These are phyloP conservation scores for Hapalemur alaotrensis DNA, from an alignment of 2,797 vertebrate species.

Conservation along the genomic window DNA sequence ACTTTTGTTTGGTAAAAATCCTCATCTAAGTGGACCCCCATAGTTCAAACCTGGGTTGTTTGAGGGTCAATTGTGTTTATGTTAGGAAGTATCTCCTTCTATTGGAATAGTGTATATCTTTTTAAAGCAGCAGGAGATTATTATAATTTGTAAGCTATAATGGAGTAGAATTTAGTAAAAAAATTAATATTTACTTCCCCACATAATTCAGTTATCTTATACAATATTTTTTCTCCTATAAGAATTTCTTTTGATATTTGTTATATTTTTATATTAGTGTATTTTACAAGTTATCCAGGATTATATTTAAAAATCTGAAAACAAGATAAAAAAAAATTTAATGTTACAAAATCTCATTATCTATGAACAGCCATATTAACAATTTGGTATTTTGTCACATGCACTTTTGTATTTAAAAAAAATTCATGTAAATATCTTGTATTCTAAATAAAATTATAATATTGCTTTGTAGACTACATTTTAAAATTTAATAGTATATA, in stretches of 20 bases:
- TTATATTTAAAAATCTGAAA: not conserved
- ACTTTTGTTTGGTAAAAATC: not conserved
- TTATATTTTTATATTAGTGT: slow-evolving; percentile 26
- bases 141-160: slow-evolving; percentile 18
- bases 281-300: not conserved
- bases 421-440: not conserved
- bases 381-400: not conserved
- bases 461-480: not conserved
- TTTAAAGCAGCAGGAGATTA: not conserved
- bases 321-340: not conserved
- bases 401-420: not conserved
- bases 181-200: not conserved
- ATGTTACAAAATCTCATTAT: not conserved
- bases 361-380: not conserved
- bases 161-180: not conserved
- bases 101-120: not conserved
- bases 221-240: not conserved
- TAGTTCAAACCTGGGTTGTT: not conserved
- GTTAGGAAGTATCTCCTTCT: not conserved
- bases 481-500: not conserved
- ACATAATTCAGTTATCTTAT: not conserved
- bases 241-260: not conserved
- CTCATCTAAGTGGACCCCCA: accelerated
- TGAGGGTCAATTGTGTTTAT: not conserved
- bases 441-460: not conserved